phyloP scores from a whole-genome alignment of 2,113 vertebrate species.

The Epinephelus cyanopodus region DNA sequence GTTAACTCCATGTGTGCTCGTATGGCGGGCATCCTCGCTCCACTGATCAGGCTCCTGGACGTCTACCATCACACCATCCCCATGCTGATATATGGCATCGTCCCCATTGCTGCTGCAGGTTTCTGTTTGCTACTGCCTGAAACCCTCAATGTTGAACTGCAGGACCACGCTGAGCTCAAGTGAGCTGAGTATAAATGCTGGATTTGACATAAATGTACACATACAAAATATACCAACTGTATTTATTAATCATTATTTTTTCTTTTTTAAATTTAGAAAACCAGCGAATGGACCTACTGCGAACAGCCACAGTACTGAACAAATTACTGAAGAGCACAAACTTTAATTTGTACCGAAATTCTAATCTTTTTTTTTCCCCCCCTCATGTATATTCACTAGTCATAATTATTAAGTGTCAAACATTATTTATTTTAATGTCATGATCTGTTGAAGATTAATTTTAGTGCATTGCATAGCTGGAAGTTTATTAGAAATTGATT shows the following conservation, averaged over 20 bases:
- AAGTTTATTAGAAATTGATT: too few species aligned
- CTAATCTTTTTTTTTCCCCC: too few species aligned
- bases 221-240: background rate
- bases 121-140: slow-evolving; percentile 88
- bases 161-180: slow-evolving; percentile 74
- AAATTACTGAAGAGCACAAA: background rate
- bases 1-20: slow-evolving; percentile 85
- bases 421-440: too few species aligned
- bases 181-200: slow-evolving; percentile 43
- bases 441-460: too few species aligned
- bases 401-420: too few species aligned
- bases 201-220: too few species aligned
- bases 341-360: background rate
- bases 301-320: background rate
- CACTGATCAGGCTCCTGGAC: slow-evolving; percentile 85
- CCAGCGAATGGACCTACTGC: background rate
- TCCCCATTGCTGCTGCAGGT: slow-evolving; percentile 74
- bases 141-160: slow-evolving; percentile 82
- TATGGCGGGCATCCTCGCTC: slow-evolving; percentile 85
- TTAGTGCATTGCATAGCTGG: too few species aligned
- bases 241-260: background rate
- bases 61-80: slow-evolving; percentile 83
- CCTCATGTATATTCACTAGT: too few species aligned
- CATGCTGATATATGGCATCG: slow-evolving; percentile 85
- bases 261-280: slow-evolving; percentile 3